Base-by-base conservation (phyloP, 2,113 vertebrate genomes). In the Cyanistes caeruleus region DNA sequence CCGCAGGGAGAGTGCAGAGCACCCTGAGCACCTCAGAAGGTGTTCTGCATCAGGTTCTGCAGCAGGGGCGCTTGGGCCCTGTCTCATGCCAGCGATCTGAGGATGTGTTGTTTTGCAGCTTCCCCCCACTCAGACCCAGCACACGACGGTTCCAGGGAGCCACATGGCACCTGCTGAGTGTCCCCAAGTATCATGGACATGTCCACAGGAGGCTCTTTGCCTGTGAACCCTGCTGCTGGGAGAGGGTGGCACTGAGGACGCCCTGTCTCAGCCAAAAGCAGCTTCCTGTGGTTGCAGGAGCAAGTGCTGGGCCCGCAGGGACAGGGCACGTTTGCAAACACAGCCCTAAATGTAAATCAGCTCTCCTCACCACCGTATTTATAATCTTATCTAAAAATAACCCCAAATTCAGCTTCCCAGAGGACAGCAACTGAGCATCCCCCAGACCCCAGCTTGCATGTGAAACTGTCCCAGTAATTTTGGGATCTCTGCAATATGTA, bases 401-500 rank as follows among this genome's bases (percentile, higher is more conserved):
- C 41, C 64, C 69, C 74, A 75, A 93, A 95, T 75, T 81, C 83
- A 84, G 64, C 83, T 92, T 75, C 69, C 69, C 88, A 80, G 76
- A 67, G 95, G 95, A 93, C 90, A 92, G 37, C 63, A 80, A 84
- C 76, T 60, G 72, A 96, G 41, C 95, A 87, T 94, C 92, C 85
- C 90, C 88, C 86, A 95, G 96, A 95, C 93, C 93, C 85, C 83
- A 93, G 85, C 88, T 84, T 90, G 73, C 0, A 31, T 87, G 91
- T 56, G 87, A 95, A 95, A 62, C 81, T 25, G 49, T 94, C 94
- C 89, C 87, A 33, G 87, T 87, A 96, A 95, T 94, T 96, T 62
- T 79, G 84, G 91, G 69, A 95, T 95, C 73, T 84, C 73, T 68
- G 93, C 93, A 94, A 33, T 53, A 72, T 4, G 60, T 53, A 37